Percentiles rank a stretch among this genome's conserved stretches.
Evolutionary conservation across 37 sponge, comb jelly and placozoan species (phyloP).

Genomic region (Halisarca cf. caerulea): DNA sequence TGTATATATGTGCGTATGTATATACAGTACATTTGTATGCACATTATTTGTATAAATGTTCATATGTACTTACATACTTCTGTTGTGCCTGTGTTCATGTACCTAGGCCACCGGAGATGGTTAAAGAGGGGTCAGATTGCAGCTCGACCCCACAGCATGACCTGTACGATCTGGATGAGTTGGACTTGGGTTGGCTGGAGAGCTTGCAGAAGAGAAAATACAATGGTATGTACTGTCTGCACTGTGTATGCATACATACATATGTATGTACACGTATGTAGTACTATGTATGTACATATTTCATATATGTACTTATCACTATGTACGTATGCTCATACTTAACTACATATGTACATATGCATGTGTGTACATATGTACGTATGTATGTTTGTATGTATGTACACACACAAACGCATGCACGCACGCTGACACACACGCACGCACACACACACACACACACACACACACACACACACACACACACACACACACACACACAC

Average conservation of each 20-base stretch:
- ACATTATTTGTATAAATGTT: too few relatives aligned
- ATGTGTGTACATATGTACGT: background rate
- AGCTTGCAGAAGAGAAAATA: slow-evolving; percentile 60
- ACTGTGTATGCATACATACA: background rate
- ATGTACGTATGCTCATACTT: background rate
- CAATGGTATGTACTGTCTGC: slow-evolving; percentile 38
- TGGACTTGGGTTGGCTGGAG: slow-evolving; percentile 84
- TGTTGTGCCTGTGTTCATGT: background rate
- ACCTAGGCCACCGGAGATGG: background rate
- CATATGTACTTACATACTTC: background rate
- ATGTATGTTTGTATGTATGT: background rate
- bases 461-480: too few relatives aligned
- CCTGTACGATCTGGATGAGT: slow-evolving; percentile 81
- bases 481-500: too few relatives aligned
- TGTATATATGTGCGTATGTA: background rate
- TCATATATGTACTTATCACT: background rate
- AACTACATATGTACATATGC: background rate
- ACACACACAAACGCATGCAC: too few relatives aligned
- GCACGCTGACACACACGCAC: too few relatives aligned
- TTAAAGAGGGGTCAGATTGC: background rate
- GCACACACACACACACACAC: too few relatives aligned
- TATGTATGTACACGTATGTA: background rate
- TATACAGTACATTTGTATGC: background rate
- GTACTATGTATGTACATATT: slow-evolving; percentile 1
- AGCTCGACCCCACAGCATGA: slow-evolving; percentile 24